phyloP scores from a whole-genome alignment of 2,888 invertebrate genomes.

The Syrista parreyssii region DNA sequence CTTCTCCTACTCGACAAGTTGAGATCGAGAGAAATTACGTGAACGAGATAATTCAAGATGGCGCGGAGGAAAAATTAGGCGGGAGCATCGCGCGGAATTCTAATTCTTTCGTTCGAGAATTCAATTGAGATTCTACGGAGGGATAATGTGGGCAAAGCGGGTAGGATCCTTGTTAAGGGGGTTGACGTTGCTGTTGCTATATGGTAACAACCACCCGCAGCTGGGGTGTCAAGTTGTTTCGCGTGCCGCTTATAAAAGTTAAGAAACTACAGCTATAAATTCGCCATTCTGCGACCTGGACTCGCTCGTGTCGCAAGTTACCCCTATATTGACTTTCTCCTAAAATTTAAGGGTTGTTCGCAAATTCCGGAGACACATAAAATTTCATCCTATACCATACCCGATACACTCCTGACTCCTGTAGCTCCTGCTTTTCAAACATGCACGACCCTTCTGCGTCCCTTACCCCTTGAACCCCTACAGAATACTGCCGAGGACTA shows the following conservation, averaged over 20 bases:
- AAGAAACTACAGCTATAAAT: conserved; percentile 44
- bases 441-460: background rate
- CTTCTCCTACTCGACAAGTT: background rate
- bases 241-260: conserved; percentile 36
- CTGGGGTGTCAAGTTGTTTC: conserved; percentile 30
- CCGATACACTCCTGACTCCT: background rate
- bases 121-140: background rate
- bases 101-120: background rate
- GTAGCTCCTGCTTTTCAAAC: background rate
- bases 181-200: background rate
- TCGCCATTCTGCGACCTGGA: conserved; percentile 30
- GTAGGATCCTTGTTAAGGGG: background rate
- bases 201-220: background rate
- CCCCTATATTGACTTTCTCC: conserved; percentile 35
- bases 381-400: background rate
- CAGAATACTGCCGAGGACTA: background rate
- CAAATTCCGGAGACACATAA: conserved; percentile 5
- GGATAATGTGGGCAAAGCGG: background rate
- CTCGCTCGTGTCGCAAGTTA: conserved; percentile 26
- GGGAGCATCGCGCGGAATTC: conserved; percentile 1
- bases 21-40: background rate
- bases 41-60: conserved; percentile 1
- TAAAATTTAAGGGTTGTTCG: conserved; percentile 10
- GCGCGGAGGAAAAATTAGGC: conserved; percentile 3
- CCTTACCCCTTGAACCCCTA: background rate